phyloP scores from a whole-genome alignment of 2,113 vertebrate genomes.

The Ctenodactylus gundi region DNA sequence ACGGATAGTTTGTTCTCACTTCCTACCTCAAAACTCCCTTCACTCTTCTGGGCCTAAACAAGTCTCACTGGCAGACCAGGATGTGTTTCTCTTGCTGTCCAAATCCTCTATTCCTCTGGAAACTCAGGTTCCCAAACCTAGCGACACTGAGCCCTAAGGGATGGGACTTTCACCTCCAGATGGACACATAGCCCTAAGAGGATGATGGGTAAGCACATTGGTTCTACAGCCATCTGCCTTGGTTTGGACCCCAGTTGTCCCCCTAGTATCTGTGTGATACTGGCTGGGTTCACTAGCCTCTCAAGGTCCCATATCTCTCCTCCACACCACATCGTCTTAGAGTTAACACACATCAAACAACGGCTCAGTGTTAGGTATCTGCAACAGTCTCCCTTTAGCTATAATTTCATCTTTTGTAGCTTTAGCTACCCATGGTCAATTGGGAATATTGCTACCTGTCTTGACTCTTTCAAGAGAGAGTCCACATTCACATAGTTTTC shows the following conservation, averaged over 20 bases:
- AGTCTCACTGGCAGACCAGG: not conserved
- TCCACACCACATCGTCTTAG: not conserved
- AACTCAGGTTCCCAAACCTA: not conserved
- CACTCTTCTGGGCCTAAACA: not conserved
- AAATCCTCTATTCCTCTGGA: not conserved
- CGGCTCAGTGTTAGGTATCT: not conserved
- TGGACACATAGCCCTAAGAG: too few relatives aligned
- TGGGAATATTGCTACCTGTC: not conserved
- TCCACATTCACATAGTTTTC: not conserved
- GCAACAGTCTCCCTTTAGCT: not conserved
- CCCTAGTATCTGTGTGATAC: not conserved
- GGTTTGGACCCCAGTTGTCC: not conserved
- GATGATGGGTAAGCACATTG: too few relatives aligned
- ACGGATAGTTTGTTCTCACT: not conserved
- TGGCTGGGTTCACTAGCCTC: not conserved
- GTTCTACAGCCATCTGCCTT: not conserved
- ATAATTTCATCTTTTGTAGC: not conserved
- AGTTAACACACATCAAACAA: not conserved
- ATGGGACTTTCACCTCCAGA: not conserved
- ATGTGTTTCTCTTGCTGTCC: not conserved
- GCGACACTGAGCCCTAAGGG: fast-evolving
- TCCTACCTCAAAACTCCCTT: not conserved
- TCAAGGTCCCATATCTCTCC: not conserved
- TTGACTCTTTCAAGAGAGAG: not conserved
- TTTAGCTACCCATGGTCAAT: not conserved